Percentiles rank a stretch among this genome's conserved stretches.
Conservation (phyloP, 2,113 vertebrate genomes). For the Phyllostomus hastatus region DNA sequence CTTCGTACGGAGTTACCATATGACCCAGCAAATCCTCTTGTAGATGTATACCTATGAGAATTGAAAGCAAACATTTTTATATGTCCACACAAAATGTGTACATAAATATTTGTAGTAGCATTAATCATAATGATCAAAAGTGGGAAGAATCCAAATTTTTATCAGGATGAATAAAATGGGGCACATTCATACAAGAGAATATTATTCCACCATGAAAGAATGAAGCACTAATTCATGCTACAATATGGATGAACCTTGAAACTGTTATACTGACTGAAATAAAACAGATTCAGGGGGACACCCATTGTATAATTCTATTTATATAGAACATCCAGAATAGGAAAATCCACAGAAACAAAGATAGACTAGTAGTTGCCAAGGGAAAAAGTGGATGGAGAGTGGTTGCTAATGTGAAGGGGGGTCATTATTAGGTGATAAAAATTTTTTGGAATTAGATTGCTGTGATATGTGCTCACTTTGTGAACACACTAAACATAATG, state of each 20-base stretch:
- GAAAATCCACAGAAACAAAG: neutral
- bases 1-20: neutral
- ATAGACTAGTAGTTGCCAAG: neutral
- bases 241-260: neutral
- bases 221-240: too few species aligned
- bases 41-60: neutral
- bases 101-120: neutral
- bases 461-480: neutral
- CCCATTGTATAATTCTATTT: neutral
- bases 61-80: neutral
- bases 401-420: neutral
- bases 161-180: neutral
- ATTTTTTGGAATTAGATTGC: neutral
- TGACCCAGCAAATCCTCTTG: neutral
- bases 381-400: neutral
- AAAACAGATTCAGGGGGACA: neutral
- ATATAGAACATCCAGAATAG: neutral
- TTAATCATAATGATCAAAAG: neutral
- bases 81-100: neutral
- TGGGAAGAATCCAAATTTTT: neutral
- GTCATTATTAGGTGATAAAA: neutral
- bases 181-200: too few species aligned
- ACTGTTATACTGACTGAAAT: neutral
- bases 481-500: neutral
- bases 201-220: too few species aligned